Conservation (phyloP, 1,140 invertebrate genomes). For the Zaprionus vittiger region DNA sequence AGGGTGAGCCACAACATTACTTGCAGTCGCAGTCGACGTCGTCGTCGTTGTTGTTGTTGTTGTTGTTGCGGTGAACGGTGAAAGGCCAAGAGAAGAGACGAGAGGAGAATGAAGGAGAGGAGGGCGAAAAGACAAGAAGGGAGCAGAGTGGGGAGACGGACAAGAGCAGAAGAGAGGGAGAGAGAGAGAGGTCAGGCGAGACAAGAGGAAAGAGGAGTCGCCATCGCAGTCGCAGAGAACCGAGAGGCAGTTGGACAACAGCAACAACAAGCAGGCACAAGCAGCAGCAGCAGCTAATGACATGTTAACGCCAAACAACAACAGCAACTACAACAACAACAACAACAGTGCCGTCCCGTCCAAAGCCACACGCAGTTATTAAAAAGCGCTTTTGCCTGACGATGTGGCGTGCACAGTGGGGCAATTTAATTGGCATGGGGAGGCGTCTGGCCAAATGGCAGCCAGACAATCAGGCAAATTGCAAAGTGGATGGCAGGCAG, state of each 20-base stretch:
- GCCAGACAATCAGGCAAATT: conserved; percentile 17
- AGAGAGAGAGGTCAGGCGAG: conserved; percentile 15
- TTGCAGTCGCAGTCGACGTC: conserved; percentile 52
- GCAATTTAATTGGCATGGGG: conserved; percentile 29
- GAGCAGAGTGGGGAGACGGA: background rate
- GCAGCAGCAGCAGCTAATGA: conserved; percentile 62
- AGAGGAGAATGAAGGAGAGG: conserved; percentile 24
- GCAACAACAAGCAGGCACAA: conserved; percentile 25
- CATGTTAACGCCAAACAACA: conserved; percentile 70
- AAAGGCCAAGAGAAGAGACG: conserved; percentile 62
- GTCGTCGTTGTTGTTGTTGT: conserved; percentile 48
- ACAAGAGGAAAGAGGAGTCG: conserved; percentile 2
- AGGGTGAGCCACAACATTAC: conserved; percentile 79
- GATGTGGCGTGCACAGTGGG: conserved; percentile 59
- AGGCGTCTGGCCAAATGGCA: conserved; percentile 11
- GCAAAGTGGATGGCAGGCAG: background rate
- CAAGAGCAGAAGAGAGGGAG: background rate
- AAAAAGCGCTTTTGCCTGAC: conserved; percentile 69
- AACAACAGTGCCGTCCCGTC: conserved; percentile 17
- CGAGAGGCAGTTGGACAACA: conserved; percentile 26
- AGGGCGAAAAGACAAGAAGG: conserved; percentile 55
- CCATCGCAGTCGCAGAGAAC: conserved; percentile 5
- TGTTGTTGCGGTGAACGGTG: conserved; percentile 75
- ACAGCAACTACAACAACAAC: conserved; percentile 4
- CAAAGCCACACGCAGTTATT: conserved; percentile 75